These are phyloP conservation scores for Calliopum simillimum DNA, from an alignment of 2,888 invertebrate species.

Conservation along the genomic window DNA sequence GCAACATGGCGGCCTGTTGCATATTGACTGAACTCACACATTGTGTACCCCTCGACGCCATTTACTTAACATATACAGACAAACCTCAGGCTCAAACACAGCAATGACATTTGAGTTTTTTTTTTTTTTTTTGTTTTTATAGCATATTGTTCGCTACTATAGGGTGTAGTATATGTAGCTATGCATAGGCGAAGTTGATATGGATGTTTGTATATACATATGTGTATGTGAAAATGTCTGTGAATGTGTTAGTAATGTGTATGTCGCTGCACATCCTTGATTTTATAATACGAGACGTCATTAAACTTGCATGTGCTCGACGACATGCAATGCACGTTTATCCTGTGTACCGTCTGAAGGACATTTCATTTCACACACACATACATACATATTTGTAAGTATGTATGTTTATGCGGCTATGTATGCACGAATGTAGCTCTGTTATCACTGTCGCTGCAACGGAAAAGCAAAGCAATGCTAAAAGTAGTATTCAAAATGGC, in stretches of 20 bases:
- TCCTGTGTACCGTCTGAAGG: constrained; percentile 26
- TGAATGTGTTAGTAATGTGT: background rate
- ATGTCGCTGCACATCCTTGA: constrained; percentile 25
- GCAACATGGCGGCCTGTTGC: no score
- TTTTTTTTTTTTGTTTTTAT: no score
- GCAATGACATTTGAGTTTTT: constrained; percentile 32
- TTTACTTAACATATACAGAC: no score
- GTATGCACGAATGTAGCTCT: background rate
- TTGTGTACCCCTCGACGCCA: no score
- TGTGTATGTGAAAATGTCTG: constrained; percentile 20
- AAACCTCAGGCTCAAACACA: background rate
- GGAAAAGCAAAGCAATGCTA: no score
- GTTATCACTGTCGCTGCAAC: no score
- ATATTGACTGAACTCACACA: no score
- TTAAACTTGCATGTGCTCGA: constrained; percentile 20
- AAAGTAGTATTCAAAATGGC: no score
- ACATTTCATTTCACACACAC: constrained; percentile 2
- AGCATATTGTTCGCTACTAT: background rate
- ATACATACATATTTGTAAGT: background rate
- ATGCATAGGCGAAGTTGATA: background rate
- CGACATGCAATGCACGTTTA: background rate
- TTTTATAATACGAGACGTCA: constrained; percentile 35
- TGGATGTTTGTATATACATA: background rate
- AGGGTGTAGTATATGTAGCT: no score
- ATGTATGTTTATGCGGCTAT: background rate